Evolutionary conservation across 1,140 invertebrate genomes (phyloP), one percentile per base, ranked within the genome.

Genomic region (Formica exsecta): DNA sequence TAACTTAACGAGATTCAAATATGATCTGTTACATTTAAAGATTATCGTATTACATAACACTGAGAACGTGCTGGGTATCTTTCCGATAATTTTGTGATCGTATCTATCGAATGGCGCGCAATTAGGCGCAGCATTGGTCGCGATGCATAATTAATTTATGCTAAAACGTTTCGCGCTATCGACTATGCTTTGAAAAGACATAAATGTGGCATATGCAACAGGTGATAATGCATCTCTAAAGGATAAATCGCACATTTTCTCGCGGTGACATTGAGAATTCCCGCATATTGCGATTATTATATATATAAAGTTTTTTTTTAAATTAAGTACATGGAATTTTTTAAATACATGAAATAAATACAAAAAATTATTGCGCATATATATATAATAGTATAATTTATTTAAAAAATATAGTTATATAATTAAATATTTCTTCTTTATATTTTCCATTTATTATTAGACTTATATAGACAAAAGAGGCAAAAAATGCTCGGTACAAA

Each of bases 141-240:
- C 89, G 86, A 93, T 92, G 92, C 91, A 93, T 93, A 94, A 94
- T 94, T 93, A 94, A 94, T 94, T 93, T 93, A 93, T 93, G 92
- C 57, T 93, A 93, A 93, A 91, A 80, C 64, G 61, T 85, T 85
- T 91, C 76, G 85, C 83, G 85, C 86, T 91, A 90, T 87, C 80
- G 85, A 90, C 79, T 75, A 48, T 64, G 79, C 22, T 48, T 77
- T 66, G n/a, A 79, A 54, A 79, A 65, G 74, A 57, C 65, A 19
- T 59, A 51, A 13, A 32, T 9, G 66, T 66, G 51, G 76, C 48
- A 64, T 65, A 71, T 64, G 89, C 89, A 90, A 89, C 89, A 90
- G 88, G 89, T 90, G 88, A 89, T n/a, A 51, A 62, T 73, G 86
- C 86, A 88, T 85, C 73, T 62, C 65, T 22, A 41, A 29, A 74